These are phyloP conservation scores for Morone saxatilis DNA, from an alignment of 2,113 vertebrate genomes.

Conservation along the genomic window DNA sequence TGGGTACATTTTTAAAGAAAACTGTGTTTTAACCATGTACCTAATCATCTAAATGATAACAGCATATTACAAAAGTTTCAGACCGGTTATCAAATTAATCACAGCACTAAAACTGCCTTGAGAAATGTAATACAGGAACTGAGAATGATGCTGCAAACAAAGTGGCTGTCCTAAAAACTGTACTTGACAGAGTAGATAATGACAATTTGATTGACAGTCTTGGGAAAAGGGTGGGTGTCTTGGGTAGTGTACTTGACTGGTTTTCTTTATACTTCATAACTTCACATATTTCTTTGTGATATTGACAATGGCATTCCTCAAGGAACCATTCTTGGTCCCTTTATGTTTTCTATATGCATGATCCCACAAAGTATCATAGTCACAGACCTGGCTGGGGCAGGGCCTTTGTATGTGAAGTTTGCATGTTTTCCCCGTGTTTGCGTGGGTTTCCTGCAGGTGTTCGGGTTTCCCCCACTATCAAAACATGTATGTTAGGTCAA, in stretches of 20 bases:
- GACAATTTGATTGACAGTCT: not conserved
- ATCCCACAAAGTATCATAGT: no score
- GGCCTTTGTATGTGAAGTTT: no score
- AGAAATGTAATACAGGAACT: not conserved
- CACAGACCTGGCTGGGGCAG: no score
- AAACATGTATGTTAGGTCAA: no score
- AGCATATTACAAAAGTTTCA: not conserved
- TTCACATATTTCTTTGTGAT: not conserved
- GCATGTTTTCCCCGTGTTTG: no score
- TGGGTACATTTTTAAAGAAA: slow-evolving; percentile 2
- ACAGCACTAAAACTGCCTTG: not conserved
- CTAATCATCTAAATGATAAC: slow-evolving; percentile 3
- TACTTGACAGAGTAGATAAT: not conserved
- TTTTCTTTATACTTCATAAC: not conserved
- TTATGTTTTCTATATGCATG: not conserved
- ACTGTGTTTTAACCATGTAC: not conserved
- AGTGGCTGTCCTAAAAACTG: not conserved
- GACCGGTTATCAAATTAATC: not conserved
- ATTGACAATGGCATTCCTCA: not conserved
- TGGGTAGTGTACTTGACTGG: not conserved
- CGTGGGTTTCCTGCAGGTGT: no score
- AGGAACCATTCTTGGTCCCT: not conserved
- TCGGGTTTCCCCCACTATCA: no score
- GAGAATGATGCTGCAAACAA: not conserved
- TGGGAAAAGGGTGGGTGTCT: not conserved